Conservation (phyloP, 2,888 invertebrate species). For the Dione vanillae region DNA sequence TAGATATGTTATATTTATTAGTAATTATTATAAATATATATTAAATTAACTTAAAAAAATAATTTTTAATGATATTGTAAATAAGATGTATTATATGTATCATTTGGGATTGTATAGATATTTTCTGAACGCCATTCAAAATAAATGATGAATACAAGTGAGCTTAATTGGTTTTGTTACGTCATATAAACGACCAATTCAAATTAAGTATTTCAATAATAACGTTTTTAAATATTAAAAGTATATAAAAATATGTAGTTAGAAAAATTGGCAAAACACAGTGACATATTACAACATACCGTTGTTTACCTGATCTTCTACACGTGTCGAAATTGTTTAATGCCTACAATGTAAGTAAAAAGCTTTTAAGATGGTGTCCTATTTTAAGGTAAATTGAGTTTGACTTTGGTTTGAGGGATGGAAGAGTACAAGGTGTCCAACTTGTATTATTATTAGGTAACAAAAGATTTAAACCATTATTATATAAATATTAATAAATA, state of each 20-base stretch:
- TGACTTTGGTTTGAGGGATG: constrained; percentile 27
- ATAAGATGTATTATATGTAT: too few species aligned
- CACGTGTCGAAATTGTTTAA: constrained; percentile 42
- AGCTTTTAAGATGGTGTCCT: constrained; percentile 49
- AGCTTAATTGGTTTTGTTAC: too few species aligned
- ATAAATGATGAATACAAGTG: too few species aligned
- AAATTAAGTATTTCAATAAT: not conserved
- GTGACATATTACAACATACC: not conserved
- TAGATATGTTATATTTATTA: too few species aligned
- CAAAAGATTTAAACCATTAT: not conserved
- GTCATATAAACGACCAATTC: too few species aligned
- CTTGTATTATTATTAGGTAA: not conserved
- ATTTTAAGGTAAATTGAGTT: constrained; percentile 47
- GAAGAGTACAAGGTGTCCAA: constrained; percentile 27
- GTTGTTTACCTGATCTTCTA: constrained; percentile 36
- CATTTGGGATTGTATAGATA: too few species aligned
- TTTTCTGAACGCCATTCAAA: too few species aligned
- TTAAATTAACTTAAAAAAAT: too few species aligned
- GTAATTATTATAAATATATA: too few species aligned
- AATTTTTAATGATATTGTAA: too few species aligned
- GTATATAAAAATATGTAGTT: too few species aligned
- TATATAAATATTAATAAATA: not conserved
- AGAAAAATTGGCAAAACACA: not conserved
- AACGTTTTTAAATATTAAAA: not conserved
- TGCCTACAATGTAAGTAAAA: constrained; percentile 40